Base-by-base conservation (phyloP, 1,140 invertebrate species). In the Orchesella cincta region DNA sequence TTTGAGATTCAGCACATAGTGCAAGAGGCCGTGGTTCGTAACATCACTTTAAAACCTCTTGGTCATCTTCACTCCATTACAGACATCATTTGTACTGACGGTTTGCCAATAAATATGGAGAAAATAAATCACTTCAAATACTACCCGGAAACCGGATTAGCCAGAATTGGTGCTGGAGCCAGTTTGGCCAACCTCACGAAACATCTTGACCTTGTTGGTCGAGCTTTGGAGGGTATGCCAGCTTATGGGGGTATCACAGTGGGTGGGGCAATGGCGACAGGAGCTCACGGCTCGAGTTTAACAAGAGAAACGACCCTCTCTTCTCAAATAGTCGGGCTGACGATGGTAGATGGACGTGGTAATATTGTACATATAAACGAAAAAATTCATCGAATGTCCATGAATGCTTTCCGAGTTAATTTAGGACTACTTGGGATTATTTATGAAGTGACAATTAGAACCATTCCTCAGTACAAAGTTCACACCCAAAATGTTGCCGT, bases 241-340 rank as follows among this genome's bases (percentile, higher is more conserved):
- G 16, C 23, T 28, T 73, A 12, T 73, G 39, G 34, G 5, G 71
- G 71, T 18, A 73, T 73, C 23, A 73, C 71, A 28, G 26, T 73
- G 35, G 71, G 71, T 5, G 33, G 71, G 1, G 71, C 71, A 12
- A 46, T 51, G 14, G 33, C 8, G 1, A n/a, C 23, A 12, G 71
- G 71, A n/a, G 34, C 71, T 14, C 75, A 76, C 33, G 75, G 75
- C 1, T 72, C 75, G 1, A 14, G 64, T 26, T 16, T 76, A n/a
- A 71, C 16, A 8, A 14, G 72, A 14, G 23, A 8, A 28, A 18
- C 75, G 26, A 23, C 67, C 31, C 5, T 76, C 16, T 76, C 75
- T 1, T 16, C 14, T n/a, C 62, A 71, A 52, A 26, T 76, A 3
- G 46, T 57, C 18, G 3, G 1, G 5, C 2, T 74, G 1, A 34